Percentiles rank a stretch among this genome's conserved stretches.
phyloP scores from a whole-genome alignment of 2,797 vertebrate species.

The Hippopotamyrus pictus region DNA sequence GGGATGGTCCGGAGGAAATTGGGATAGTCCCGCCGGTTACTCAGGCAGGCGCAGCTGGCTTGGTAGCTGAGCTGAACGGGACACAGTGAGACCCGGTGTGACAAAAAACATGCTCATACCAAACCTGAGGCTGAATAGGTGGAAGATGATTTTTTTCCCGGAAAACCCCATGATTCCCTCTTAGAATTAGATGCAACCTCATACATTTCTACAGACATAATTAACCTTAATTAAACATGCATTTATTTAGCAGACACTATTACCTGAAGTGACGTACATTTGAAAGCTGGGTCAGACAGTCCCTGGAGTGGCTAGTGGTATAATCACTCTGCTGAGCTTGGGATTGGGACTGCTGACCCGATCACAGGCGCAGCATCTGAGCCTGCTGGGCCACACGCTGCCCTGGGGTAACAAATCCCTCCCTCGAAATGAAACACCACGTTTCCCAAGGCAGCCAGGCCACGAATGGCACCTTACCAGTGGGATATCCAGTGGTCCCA shows the following conservation, averaged over 20 bases:
- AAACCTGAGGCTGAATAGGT: background rate
- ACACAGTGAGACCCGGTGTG: background rate
- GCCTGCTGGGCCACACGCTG: background rate
- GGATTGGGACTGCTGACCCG: background rate
- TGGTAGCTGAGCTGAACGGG: conserved; percentile 58
- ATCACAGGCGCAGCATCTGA: background rate
- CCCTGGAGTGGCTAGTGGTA: background rate
- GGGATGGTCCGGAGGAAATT: conserved; percentile 52
- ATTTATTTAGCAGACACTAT: background rate
- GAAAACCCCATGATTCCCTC: background rate
- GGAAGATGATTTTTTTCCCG: background rate
- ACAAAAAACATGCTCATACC: background rate
- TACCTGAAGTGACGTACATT: background rate
- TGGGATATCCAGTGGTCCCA: conserved; percentile 53
- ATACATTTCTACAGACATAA: background rate
- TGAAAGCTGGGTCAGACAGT: background rate
- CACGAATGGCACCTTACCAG: conserved; percentile 47
- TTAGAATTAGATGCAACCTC: background rate
- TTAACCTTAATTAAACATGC: background rate
- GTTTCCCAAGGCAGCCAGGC: too few species aligned
- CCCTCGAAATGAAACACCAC: background rate
- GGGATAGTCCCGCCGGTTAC: conserved; percentile 41
- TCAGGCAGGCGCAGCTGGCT: conserved; percentile 52
- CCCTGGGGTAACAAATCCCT: background rate
- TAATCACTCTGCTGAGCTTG: background rate